Base-by-base conservation (phyloP, 2,888 invertebrate genomes). In the Limnephilus auricula region DNA sequence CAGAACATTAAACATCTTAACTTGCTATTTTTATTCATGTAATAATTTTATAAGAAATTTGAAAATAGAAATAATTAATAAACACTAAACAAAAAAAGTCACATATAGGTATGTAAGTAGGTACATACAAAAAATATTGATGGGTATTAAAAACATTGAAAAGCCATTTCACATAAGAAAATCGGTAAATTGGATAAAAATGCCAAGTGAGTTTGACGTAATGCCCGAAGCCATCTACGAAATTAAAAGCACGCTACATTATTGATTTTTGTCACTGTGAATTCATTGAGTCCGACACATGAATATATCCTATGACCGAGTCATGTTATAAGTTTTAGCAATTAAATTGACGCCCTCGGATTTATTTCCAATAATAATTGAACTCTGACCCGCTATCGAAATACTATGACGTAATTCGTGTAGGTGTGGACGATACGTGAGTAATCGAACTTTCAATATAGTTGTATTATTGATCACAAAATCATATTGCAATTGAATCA, bases 191-290 rank as follows among this genome's bases (percentile, higher is more conserved):
- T 65, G 65, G 25, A 65, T 9, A 25, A 65, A 65, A 65, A 65
- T 2, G 65, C 65, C 25, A 65, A 65, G 65, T 65, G 25, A 9
- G 6, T 65, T 65, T 65, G 65, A 65, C 65, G 65, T 65, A 65
- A 65, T n/a, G 2, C 65, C 65, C n/a, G 5, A 65, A 65, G 65
- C 65, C 6, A 65, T 65, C 25, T 65, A 65, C 9, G 65, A 65
- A 65, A 65, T 65, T 65, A 65, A 65, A 65, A 65, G n/a, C 65
- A n/a, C n/a, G 65, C 65, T 65, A 65, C 65, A 65, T 65, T 65
- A 65, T 65, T n/a, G 25, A 65, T n/a, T 65, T 40, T 65, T n/a
- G 65, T n/a, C 65, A 65, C 9, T 65, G 65, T 25, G 65, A 4
- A 9, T 65, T 65, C 65, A n/a, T 65, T n/a, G 25, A 65, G 25